Evolutionary conservation across 2,888 invertebrate species (phyloP), one percentile per base, ranked within the genome.

Genomic region (Euclidia mi): DNA sequence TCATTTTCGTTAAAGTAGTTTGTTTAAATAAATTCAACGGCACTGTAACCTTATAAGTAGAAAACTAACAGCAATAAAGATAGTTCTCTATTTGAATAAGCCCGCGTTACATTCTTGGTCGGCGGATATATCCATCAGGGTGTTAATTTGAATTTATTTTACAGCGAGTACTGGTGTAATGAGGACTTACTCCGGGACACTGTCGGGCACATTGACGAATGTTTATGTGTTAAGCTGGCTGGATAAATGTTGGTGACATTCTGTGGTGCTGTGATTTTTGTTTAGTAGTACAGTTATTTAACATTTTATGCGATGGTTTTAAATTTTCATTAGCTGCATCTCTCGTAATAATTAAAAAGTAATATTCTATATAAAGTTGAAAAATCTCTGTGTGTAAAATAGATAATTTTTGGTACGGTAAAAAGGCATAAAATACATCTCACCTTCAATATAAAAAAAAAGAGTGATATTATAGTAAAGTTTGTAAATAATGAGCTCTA

Each of bases 61-160:
- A 52, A 52, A 49, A 58, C 43, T 64, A 53, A 40, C 48, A 17
- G 45, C 53, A 63, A 73, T 70, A 70, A 72, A 70, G 56, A 59
- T 53, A 43, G 49, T 57, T 56, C 50, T 65, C 58, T 49, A 74
- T 69, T 64, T 64, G 66, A 66, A 69, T 69, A 66, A 63, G 49
- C 57, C 57, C 47, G 55, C 41, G 49, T 64, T 52, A 66, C 64
- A 67, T 63, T 61, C 56, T 56, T 51, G 43, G 53, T 53, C 65
- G 42, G 55, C 74, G 79, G 79, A 82, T 74, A 73, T 81, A 82
- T 84, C 80, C 77, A 81, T 89, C 83, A 82, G 79, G 72, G 62
- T 62, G 81, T 82, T 88, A 87, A 89, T 89, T 89, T 86, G 84
- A 89, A 90, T 90, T 90, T 90, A 89, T 90, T 88, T 85, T 79